Conservation (phyloP, 2,797 vertebrate species). For the Hydrolagus colliei region DNA sequence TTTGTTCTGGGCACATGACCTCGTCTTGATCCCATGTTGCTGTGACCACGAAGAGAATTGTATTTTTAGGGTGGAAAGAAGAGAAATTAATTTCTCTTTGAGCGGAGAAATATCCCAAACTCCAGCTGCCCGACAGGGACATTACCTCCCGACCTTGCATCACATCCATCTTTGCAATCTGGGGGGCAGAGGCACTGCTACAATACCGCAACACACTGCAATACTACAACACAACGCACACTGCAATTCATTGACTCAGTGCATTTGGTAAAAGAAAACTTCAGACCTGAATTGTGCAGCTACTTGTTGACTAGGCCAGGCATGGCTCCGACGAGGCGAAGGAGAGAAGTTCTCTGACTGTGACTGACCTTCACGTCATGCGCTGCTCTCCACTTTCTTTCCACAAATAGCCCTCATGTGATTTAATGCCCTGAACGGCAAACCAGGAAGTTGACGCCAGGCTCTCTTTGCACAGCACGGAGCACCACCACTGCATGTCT, state of each 20-base stretch:
- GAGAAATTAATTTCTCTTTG: background rate
- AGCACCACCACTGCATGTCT: too few species aligned
- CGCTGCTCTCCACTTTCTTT: background rate
- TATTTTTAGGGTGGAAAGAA: background rate
- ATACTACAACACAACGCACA: too few species aligned
- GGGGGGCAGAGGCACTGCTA: too few species aligned
- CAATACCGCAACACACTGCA: too few species aligned
- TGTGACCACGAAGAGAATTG: background rate
- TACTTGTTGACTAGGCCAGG: background rate
- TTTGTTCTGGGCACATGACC: too few species aligned
- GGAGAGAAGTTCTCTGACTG: background rate
- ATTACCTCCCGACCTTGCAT: too few species aligned
- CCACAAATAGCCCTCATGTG: constrained; percentile 15
- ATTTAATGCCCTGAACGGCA: background rate
- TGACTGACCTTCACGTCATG: constrained; percentile 12
- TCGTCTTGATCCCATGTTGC: too few species aligned
- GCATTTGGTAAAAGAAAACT: background rate
- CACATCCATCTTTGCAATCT: too few species aligned
- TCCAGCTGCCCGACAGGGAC: too few species aligned
- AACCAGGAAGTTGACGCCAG: background rate
- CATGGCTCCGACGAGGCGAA: background rate
- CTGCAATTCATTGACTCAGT: too few species aligned
- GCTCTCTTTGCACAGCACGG: too few species aligned
- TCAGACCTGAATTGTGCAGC: background rate
- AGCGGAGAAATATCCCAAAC: too few species aligned